Evolutionary conservation across 2,113 vertebrate genomes (phyloP).

Genomic region (Astur gentilis): DNA sequence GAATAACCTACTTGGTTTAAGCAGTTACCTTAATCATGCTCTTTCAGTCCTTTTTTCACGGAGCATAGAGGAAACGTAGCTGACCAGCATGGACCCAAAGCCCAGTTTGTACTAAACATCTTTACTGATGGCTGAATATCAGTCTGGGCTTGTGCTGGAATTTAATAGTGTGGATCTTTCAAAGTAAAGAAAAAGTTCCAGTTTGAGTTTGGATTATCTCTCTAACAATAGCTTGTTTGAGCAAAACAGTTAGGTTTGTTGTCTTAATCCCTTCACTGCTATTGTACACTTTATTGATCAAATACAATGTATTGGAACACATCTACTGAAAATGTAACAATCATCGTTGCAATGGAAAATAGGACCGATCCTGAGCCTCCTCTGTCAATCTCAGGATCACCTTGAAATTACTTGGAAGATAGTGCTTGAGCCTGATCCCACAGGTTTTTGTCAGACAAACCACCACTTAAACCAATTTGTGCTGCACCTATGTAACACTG

Average conservation of each 20-base stretch:
- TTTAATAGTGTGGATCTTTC: background rate
- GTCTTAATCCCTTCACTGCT: background rate
- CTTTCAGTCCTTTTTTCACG: background rate
- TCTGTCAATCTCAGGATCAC: background rate
- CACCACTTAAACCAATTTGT: background rate
- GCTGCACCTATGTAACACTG: accelerated
- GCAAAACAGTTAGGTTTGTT: background rate
- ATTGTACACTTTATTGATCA: background rate
- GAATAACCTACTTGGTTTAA: background rate
- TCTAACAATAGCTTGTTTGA: background rate
- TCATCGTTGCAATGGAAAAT: background rate
- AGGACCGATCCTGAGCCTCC: background rate
- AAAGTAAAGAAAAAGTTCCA: background rate
- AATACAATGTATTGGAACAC: background rate
- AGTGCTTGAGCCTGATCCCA: background rate
- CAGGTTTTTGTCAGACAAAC: background rate
- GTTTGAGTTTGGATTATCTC: background rate
- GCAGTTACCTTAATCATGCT: background rate
- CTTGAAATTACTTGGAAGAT: background rate
- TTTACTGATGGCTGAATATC: background rate
- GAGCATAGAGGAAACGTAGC: background rate
- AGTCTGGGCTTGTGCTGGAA: background rate
- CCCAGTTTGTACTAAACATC: background rate
- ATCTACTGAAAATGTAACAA: background rate
- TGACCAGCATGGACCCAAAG: background rate